These are phyloP conservation scores for Operophtera brumata DNA, from an alignment of 2,888 invertebrate species.

Conservation along the genomic window DNA sequence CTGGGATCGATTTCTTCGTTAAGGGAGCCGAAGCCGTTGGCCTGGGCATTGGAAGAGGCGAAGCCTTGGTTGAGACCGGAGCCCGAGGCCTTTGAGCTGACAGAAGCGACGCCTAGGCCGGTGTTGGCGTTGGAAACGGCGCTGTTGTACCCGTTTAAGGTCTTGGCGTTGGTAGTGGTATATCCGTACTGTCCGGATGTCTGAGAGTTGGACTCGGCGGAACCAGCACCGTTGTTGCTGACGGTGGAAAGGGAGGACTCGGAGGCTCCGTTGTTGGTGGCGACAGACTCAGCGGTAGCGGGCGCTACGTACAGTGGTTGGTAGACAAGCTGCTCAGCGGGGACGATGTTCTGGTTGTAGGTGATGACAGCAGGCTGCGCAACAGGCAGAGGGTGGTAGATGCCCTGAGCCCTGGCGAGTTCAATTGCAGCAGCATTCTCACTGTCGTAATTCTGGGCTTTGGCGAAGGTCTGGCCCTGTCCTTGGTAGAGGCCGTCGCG, in stretches of 20 bases:
- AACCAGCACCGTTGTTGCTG: conserved; percentile 49
- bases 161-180: conserved; percentile 59
- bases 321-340: conserved; percentile 31
- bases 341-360: conserved; percentile 60
- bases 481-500: conserved; percentile 47
- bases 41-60: conserved; percentile 53
- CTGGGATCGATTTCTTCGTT: conserved; percentile 30
- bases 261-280: conserved; percentile 47
- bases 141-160: conserved; percentile 48
- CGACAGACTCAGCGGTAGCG: conserved; percentile 55
- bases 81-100: conserved; percentile 28
- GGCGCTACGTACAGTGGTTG: conserved; percentile 43
- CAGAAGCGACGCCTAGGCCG: conserved; percentile 37
- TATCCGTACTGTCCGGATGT: conserved; percentile 49
- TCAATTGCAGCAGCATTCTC: conserved; percentile 26
- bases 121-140: conserved; percentile 60
- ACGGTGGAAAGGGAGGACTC: conserved; percentile 55
- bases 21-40: conserved; percentile 36
- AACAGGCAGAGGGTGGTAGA: conserved; percentile 55
- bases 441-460: conserved; percentile 48
- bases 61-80: conserved; percentile 48
- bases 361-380: conserved; percentile 61
- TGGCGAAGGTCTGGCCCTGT: conserved; percentile 51
- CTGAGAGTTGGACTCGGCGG: conserved; percentile 56
- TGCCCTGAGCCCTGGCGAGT: conserved; percentile 40